phyloP scores from a whole-genome alignment of 2,888 invertebrate genomes.

The Trachelus stipa region DNA sequence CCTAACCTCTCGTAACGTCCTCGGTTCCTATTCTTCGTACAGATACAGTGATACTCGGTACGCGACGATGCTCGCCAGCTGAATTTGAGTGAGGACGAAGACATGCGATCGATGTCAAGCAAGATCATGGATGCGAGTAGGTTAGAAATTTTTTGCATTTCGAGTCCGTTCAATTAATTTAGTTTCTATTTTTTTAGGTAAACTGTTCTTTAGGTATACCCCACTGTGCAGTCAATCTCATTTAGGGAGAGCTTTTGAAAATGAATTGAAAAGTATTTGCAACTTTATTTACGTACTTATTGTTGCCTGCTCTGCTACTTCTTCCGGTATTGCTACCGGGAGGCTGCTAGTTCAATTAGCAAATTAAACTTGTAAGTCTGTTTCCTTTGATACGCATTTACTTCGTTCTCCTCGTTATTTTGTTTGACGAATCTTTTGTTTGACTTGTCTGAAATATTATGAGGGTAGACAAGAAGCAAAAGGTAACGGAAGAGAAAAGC shows the following conservation, averaged over 20 bases:
- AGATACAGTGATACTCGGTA: neutral
- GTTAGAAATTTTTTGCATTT: neutral
- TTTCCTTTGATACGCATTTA: conserved; percentile 36
- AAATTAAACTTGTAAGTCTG: conserved; percentile 41
- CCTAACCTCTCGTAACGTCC: conserved; percentile 12
- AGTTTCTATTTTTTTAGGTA: conserved; percentile 13
- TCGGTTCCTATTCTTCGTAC: neutral
- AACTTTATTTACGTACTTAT: conserved; percentile 40
- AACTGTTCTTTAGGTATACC: neutral
- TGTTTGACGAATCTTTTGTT: conserved; percentile 35
- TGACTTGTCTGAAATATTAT: conserved; percentile 35
- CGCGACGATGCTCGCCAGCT: neutral
- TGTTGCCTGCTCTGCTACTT: conserved; percentile 16
- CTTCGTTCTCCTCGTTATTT: conserved; percentile 7
- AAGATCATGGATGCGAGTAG: neutral
- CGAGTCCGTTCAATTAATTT: neutral
- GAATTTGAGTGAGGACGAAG: neutral
- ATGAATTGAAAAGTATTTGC: conserved; percentile 37
- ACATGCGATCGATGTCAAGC: neutral
- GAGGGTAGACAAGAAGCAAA: conserved; percentile 23
- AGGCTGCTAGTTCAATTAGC: conserved; percentile 44
- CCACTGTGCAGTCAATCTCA: neutral
- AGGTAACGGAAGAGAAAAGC: neutral
- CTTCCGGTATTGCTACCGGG: conserved; percentile 14
- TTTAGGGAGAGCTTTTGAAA: conserved; percentile 19